phyloP scores from a whole-genome alignment of 2,113 vertebrate genomes.

The Elephas maximus region DNA sequence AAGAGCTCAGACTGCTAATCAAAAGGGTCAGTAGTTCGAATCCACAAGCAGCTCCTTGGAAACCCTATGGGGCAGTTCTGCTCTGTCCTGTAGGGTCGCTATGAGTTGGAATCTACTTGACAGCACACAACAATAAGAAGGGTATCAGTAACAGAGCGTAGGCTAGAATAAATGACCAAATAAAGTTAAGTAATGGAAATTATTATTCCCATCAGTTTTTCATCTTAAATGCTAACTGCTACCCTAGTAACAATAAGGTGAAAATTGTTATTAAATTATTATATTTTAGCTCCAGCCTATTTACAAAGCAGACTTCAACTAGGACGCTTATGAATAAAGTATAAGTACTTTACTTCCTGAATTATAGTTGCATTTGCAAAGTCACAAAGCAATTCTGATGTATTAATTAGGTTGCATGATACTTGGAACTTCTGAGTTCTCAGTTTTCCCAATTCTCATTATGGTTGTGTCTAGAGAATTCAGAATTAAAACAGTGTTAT shows the following conservation, averaged over 20 bases:
- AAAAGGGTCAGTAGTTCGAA: no score
- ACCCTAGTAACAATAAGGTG: not conserved
- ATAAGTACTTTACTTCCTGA: not conserved
- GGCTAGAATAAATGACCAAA: not conserved
- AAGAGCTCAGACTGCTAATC: no score
- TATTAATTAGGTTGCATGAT: constrained; percentile 53
- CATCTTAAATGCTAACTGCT: constrained; percentile 38
- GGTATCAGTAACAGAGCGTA: not conserved
- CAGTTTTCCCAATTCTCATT: not conserved
- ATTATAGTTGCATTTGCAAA: not conserved
- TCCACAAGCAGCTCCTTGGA: no score
- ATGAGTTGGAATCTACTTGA: no score
- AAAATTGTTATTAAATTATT: constrained; percentile 54
- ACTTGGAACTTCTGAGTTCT: constrained; percentile 38
- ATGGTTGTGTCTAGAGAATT: constrained; percentile 11
- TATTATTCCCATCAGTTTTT: not conserved
- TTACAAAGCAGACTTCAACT: not conserved
- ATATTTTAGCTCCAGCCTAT: not conserved
- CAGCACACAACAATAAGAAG: no score
- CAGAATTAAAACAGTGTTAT: not conserved
- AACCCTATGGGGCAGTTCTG: no score
- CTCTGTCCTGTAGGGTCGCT: no score
- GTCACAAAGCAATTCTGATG: constrained; percentile 8
- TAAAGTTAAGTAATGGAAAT: constrained; percentile 24
- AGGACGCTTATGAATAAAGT: constrained; percentile 7